Evolutionary conservation across 2,113 vertebrate species (phyloP).

Genomic region (Tragelaphus buxtoni): DNA sequence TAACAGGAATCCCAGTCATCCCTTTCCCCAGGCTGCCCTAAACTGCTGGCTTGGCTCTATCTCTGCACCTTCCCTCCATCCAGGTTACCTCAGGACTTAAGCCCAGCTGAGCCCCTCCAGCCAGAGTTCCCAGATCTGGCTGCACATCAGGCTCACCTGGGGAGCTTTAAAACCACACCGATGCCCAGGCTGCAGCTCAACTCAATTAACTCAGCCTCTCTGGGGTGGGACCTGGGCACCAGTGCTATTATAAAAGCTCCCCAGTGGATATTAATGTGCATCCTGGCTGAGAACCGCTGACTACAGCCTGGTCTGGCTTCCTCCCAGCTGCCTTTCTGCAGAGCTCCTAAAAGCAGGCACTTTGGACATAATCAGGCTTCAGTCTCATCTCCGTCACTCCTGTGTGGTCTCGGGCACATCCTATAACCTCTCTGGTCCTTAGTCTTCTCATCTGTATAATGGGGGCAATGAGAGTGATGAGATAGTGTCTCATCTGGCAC

Average conservation of each 20-base stretch:
- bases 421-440: not conserved
- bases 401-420: not conserved
- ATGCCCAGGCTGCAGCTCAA: not conserved
- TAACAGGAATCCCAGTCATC: not conserved
- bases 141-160: not conserved
- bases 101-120: not conserved
- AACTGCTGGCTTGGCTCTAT: fast-evolving
- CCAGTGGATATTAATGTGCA: not conserved
- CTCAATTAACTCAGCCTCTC: not conserved
- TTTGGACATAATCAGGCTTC: no score
- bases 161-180: not conserved
- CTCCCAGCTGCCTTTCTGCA: not conserved
- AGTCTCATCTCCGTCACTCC: not conserved
- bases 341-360: not conserved
- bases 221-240: not conserved
- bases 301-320: not conserved
- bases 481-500: not conserved
- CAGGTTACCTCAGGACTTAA: not conserved
- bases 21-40: not conserved
- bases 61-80: not conserved
- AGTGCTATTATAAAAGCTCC: not conserved
- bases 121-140: not conserved
- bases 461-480: not conserved
- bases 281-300: not conserved
- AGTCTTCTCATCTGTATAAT: not conserved